Evolutionary conservation across 2,888 invertebrate species (phyloP), one percentile per base, ranked within the genome.

Genomic region (Glyphotaelius pellucidus): DNA sequence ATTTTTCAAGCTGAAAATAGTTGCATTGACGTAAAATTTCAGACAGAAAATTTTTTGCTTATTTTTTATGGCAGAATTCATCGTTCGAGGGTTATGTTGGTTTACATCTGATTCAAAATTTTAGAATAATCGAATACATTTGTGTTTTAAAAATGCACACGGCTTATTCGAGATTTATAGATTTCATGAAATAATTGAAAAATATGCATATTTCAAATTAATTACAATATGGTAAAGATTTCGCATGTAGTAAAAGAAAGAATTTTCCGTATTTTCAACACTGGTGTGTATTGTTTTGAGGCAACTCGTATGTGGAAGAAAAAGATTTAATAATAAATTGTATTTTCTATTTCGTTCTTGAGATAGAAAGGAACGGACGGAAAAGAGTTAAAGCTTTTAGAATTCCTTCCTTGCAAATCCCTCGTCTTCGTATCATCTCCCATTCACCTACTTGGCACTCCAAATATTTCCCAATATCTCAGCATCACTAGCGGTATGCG

Each of bases 371-470:
- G 47, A 52, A 92, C n/a, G 81, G 81, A 35, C 30, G 84, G 91
- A 81, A 89, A 90, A 89, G 84, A 92, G 91, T 93, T 92, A 93
- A 93, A 93, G 93, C 93, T 93, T 93, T 92, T 92, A 91, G 90
- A 93, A 93, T 93, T 93, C 93, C 92, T 93, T 92, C 93, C 92
- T 92, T 93, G 92, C 93, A 93, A 93, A 93, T 93, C 93, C 93
- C 92, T 92, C 92, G 92, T 92, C 92, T 93, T 93, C 92, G 93
- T 93, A 93, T 92, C 91, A 88, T 89, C 92, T 90, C 90, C 90
- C 90, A 89, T 90, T 91, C 91, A 86, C 91, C 91, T 83, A 91
- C 91, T 93, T 86, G 89, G 90, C 92, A 91, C 93, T 91, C 92
- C 92, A 93, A 93, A 93, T 93, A 93, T 93, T 93, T 92, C 91